Evolutionary conservation across 2,113 vertebrate genomes (phyloP).

Genomic region (Megaceryle maxima): DNA sequence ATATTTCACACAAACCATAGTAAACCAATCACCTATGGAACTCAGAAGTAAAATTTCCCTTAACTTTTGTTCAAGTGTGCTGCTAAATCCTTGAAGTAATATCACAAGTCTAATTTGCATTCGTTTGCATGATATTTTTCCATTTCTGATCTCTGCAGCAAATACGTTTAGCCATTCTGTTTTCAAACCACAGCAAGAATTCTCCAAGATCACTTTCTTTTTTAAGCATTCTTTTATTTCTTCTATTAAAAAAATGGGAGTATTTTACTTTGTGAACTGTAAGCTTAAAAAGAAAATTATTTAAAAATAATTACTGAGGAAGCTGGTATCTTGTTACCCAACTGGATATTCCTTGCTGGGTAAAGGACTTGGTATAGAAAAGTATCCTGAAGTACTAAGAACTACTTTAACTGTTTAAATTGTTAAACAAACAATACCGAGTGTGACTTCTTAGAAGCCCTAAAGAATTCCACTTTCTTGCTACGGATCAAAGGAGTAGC

Average conservation of each 20-base stretch:
- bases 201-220: neutral
- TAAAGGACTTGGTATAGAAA: neutral
- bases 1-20: neutral
- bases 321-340: neutral
- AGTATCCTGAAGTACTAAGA: neutral
- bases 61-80: neutral
- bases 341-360: neutral
- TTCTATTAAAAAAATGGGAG: neutral
- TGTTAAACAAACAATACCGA: neutral
- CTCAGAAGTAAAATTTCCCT: neutral
- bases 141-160: neutral
- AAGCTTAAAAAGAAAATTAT: neutral
- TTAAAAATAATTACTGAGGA: neutral
- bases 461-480: neutral
- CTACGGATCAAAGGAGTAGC: neutral
- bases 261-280: neutral
- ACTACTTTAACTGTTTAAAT: neutral
- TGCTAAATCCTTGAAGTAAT: neutral
- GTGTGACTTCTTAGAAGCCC: neutral
- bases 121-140: neutral
- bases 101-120: neutral
- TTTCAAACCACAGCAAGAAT: neutral
- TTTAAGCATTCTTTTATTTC: neutral
- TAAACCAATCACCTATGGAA: neutral
- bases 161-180: neutral